Conservation (phyloP, 2,888 invertebrate species). For the Ypsolopha scabrella region DNA sequence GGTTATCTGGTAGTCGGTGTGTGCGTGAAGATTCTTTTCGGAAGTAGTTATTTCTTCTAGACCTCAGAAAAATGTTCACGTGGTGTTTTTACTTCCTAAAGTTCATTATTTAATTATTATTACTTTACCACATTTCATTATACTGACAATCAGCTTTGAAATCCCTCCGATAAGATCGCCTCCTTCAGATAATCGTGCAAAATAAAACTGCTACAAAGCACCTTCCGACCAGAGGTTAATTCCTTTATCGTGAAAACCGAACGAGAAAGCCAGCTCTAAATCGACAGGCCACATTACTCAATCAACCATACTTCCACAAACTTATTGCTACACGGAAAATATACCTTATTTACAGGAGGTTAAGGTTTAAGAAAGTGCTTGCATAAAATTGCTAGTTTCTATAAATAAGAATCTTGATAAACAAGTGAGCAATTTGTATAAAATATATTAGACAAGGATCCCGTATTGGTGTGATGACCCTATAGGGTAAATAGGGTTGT, state of each 20-base stretch:
- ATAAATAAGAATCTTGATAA: slow-evolving; percentile 6
- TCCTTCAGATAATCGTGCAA: not conserved
- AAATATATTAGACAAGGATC: not conserved
- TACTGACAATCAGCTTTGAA: not conserved
- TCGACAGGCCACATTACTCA: slow-evolving; percentile 14
- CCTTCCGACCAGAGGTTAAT: slow-evolving; percentile 1
- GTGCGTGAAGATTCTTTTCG: no score
- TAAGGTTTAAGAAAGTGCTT: not conserved
- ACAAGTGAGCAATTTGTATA: not conserved
- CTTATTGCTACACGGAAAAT: not conserved
- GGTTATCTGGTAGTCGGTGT: no score
- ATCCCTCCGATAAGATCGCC: not conserved
- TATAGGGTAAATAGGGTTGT: not conserved
- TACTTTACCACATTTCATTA: no score
- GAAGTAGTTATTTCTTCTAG: no score
- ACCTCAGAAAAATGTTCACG: no score
- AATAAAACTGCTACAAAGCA: slow-evolving; percentile 2
- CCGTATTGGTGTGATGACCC: not conserved
- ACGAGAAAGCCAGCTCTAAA: slow-evolving; percentile 8
- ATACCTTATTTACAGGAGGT: not conserved
- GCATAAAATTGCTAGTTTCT: not conserved
- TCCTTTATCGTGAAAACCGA: not conserved
- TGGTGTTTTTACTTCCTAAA: no score
- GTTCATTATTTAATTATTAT: no score
- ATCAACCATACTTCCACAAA: slow-evolving; percentile 8